These are phyloP conservation scores for Edolisoma coerulescens DNA, from an alignment of 2,113 vertebrate species.

Conservation along the genomic window DNA sequence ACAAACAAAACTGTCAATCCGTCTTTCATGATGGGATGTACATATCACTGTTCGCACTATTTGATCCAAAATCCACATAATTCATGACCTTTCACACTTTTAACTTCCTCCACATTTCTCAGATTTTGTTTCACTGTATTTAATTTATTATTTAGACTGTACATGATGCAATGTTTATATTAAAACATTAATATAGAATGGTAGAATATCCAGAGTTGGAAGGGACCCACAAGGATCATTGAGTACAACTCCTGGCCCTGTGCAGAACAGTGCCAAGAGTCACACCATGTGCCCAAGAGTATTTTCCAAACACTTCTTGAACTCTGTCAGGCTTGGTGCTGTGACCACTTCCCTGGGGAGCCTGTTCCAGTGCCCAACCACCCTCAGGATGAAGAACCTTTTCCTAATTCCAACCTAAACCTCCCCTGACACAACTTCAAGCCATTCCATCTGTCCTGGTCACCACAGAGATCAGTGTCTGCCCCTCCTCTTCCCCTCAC, in stretches of 20 bases:
- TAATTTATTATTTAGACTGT: not conserved
- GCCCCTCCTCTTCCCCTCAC: not conserved
- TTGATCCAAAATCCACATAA: not conserved
- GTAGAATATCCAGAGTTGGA: not conserved
- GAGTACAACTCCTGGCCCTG: not conserved
- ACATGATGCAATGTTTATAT: not conserved
- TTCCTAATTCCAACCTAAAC: not conserved
- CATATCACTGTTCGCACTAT: not conserved
- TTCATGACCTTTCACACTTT: not conserved
- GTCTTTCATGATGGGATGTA: not conserved
- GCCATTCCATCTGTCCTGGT: too few species aligned
- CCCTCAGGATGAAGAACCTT: not conserved
- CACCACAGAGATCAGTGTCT: not conserved
- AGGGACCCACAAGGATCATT: not conserved
- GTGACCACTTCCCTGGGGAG: not conserved
- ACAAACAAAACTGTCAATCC: not conserved
- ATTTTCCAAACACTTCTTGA: not conserved
- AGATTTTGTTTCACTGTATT: not conserved
- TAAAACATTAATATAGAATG: not conserved
- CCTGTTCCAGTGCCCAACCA: not conserved
- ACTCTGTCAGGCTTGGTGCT: not conserved
- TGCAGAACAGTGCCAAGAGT: not conserved
- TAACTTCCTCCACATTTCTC: not conserved
- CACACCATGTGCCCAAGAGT: not conserved
- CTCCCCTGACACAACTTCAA: not conserved